A percentile compares a stretch with the other conserved stretches of the same genome.
phyloP scores from a whole-genome alignment of 1,140 invertebrate species.

The Dendroctonus valens region DNA sequence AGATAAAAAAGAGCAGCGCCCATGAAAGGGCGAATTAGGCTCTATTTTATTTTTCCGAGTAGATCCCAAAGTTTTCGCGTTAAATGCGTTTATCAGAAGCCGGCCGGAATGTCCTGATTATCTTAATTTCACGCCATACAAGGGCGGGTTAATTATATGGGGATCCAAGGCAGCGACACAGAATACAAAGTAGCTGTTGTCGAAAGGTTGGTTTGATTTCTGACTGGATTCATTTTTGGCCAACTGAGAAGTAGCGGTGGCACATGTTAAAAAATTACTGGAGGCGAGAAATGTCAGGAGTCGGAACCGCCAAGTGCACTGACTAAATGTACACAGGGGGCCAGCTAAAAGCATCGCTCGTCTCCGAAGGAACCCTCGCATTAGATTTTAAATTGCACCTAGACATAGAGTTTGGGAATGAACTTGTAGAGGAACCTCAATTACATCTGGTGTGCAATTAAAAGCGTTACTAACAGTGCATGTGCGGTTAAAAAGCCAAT shows the following conservation, averaged over 20 bases:
- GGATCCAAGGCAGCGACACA: slow-evolving; percentile 1
- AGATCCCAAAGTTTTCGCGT: slow-evolving; percentile 5
- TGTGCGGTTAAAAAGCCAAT: not conserved
- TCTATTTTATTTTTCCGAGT: slow-evolving; percentile 24
- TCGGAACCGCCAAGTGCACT: not conserved
- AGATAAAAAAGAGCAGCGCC: too few species aligned
- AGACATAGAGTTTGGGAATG: not conserved
- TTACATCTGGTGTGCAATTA: not conserved
- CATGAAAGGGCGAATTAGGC: slow-evolving; percentile 7
- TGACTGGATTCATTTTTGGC: not conserved
- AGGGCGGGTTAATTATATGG: slow-evolving; percentile 14
- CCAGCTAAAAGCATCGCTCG: not conserved
- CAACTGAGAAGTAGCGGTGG: too few species aligned
- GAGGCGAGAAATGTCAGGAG: not conserved
- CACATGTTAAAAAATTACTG: too few species aligned
- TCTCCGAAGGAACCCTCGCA: too few species aligned
- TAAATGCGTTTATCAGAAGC: slow-evolving; percentile 18
- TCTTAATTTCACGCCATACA: slow-evolving; percentile 20
- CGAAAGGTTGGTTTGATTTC: not conserved
- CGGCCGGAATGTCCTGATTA: slow-evolving; percentile 15
- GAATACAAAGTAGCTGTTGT: slow-evolving; percentile 19
- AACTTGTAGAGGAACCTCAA: not conserved
- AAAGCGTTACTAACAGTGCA: not conserved
- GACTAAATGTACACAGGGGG: not conserved
- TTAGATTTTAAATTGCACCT: too few species aligned